These are phyloP conservation scores for Colletes gigas DNA, from an alignment of 1,140 invertebrate species.

Conservation along the genomic window DNA sequence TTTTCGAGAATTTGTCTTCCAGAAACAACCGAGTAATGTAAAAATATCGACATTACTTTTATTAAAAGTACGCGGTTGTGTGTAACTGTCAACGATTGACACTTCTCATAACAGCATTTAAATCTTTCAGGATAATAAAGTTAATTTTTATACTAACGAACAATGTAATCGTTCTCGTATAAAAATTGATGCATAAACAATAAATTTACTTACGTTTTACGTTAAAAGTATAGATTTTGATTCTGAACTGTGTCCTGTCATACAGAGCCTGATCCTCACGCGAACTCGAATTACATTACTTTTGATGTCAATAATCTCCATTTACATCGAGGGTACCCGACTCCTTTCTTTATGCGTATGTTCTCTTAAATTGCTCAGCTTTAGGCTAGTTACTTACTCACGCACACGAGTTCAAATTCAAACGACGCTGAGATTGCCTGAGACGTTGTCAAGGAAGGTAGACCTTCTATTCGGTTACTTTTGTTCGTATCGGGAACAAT, in stretches of 20 bases:
- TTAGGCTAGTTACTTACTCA: not conserved
- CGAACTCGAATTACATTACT: not conserved
- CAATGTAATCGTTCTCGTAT: no score
- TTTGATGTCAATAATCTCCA: no score
- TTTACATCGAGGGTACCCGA: no score
- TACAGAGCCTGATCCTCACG: not conserved
- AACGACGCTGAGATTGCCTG: not conserved
- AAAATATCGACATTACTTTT: not conserved
- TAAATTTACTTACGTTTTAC: not conserved
- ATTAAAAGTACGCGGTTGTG: not conserved
- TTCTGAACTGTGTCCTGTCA: not conserved
- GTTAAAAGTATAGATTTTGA: not conserved
- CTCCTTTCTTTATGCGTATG: not conserved
- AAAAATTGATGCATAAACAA: no score
- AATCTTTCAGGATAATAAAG: no score
- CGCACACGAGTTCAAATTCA: not conserved
- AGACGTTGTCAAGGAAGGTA: no score
- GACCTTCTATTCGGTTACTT: no score
- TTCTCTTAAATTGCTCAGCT: not conserved
- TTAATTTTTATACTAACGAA: no score
- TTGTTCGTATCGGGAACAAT: no score
- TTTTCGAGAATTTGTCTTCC: not conserved
- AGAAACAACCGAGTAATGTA: not conserved
- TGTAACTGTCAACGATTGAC: no score
- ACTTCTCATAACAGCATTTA: no score